Conservation (phyloP, 2,113 vertebrate species). For the Anguilla rostrata region DNA sequence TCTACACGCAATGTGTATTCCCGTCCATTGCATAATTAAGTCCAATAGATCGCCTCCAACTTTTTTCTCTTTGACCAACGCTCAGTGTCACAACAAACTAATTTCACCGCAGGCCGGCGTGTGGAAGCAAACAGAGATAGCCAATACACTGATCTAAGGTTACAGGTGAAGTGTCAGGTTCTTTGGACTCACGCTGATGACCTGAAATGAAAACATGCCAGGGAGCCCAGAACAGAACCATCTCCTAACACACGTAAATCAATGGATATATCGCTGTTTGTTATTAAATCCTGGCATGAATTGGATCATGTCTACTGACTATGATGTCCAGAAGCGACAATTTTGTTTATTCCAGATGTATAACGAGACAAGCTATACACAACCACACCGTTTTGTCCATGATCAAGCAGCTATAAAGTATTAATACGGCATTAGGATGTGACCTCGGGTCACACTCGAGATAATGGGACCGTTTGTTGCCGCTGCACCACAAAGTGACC, state of each 20-base stretch:
- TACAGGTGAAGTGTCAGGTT: background rate
- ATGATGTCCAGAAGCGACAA: background rate
- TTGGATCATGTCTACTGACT: no score
- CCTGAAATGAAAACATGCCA: background rate
- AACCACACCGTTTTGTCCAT: background rate
- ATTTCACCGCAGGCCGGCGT: background rate
- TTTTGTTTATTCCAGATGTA: background rate
- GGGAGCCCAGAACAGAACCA: background rate
- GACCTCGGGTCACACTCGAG: background rate
- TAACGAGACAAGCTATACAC: background rate
- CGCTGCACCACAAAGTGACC: background rate
- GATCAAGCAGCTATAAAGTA: background rate
- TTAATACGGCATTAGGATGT: background rate
- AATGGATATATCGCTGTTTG: no score
- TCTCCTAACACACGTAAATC: background rate
- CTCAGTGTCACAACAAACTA: background rate
- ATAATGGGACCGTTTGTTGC: background rate
- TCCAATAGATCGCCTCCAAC: constrained; percentile 10
- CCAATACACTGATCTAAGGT: background rate
- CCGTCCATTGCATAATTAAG: background rate
- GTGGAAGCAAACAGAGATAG: background rate
- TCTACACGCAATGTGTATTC: background rate
- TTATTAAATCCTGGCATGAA: no score
- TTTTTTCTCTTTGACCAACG: background rate
- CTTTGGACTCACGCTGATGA: background rate